Conservation (phyloP, 2,797 vertebrate species). For the Thamnophis elegans region DNA sequence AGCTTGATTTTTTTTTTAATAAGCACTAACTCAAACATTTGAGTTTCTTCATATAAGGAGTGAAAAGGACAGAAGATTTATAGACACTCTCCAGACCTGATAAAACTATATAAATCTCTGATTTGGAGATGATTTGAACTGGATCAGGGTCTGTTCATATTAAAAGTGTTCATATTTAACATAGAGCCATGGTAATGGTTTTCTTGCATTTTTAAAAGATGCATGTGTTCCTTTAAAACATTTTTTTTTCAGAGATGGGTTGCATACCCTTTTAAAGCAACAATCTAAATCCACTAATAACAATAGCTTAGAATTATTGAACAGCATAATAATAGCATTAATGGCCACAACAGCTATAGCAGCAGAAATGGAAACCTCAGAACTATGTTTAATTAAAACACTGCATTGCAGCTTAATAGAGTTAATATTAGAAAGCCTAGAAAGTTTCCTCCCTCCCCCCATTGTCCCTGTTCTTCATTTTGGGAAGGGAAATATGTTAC, state of each 20-base stretch:
- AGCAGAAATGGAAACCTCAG: not conserved
- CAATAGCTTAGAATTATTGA: not conserved
- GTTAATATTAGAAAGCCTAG: not conserved
- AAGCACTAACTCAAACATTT: not conserved
- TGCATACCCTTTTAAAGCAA: not conserved
- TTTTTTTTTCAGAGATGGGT: not conserved
- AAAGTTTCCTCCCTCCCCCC: too few relatives aligned
- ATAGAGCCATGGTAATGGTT: not conserved
- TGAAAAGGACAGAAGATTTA: not conserved
- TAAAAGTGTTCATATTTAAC: not conserved
- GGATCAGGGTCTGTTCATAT: not conserved
- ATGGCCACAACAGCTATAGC: not conserved
- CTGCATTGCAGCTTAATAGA: not conserved
- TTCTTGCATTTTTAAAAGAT: not conserved
- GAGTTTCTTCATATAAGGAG: not conserved
- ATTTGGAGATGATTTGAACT: not conserved
- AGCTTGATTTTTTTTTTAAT: not conserved
- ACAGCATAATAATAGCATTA: not conserved
- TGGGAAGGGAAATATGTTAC: not conserved
- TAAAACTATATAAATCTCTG: not conserved
- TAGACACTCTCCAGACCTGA: not conserved
- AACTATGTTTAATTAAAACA: not conserved
- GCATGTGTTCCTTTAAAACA: not conserved
- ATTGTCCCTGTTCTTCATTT: not conserved
- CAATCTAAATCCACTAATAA: not conserved